Conservation (phyloP, 2,113 vertebrate genomes). For the Spilogale gracilis region DNA sequence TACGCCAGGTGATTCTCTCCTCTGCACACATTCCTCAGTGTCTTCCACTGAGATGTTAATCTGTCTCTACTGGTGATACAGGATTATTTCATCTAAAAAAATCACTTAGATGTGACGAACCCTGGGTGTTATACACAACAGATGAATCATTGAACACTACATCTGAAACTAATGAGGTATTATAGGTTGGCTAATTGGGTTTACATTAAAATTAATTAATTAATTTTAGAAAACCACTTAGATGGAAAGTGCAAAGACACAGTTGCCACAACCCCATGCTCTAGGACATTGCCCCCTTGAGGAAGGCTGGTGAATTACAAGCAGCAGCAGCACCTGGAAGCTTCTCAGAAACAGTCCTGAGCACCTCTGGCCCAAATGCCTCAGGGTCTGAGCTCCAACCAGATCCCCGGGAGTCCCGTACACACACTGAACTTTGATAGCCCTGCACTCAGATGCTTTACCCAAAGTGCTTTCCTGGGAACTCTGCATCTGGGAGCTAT, state of each 20-base stretch:
- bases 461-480: background rate
- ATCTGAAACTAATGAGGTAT: no score
- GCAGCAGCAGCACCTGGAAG: accelerated
- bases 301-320: background rate
- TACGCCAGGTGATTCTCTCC: accelerated
- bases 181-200: no score
- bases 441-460: no score
- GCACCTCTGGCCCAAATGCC: background rate
- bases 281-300: background rate
- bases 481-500: no score
- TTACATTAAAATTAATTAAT: no score
- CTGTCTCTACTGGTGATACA: background rate
- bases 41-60: background rate
- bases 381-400: background rate
- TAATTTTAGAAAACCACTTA: background rate
- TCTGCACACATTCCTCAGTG: background rate
- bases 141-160: no score
- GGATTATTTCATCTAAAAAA: background rate
- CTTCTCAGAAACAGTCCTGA: background rate
- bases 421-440: background rate
- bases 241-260: background rate
- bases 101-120: no score
- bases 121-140: no score
- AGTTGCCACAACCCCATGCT: background rate
- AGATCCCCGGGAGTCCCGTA: accelerated